Base-by-base conservation (phyloP, 2,888 invertebrate genomes). In the Leptopterna dolabrata region DNA sequence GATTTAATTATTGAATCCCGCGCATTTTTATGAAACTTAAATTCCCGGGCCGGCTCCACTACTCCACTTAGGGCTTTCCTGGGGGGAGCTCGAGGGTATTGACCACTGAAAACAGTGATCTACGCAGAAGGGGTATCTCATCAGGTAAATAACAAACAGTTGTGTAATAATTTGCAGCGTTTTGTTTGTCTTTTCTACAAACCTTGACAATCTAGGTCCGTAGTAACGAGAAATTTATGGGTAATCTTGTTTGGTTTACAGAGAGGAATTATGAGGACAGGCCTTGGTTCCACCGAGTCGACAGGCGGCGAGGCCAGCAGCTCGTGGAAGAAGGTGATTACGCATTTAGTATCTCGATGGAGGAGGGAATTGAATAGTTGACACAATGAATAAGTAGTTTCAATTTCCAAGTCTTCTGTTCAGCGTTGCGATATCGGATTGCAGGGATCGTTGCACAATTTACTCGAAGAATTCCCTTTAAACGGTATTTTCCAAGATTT, bases 241-340 rank as follows among this genome's bases (percentile, higher is more conserved):
- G 73, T 41, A 36, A 73, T 73, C 73, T 73, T 73, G 73, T 73
- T 81, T 51, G 51, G 51, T 45, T 84, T 84, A 41, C 85, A 85
- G 85, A 85, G 47, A 0, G 36, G 36, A 85, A 85, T 76, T 76
- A 76, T 36, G 87, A 88, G 73, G 83, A 73, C 41, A 86, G 86
- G 47, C 84, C 85, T 30, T 90, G 90, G 90, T 90, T 88, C 85
- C 86, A 88, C 51, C 51, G 87, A 51, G 78, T 88, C 45, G 90
- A 90, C 76, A 71, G 90, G 36, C 87, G 78, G 47, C 86, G 87
- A 63, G 89, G 89, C 4, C 89, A 90, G 73, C 87, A 89, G 29
- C 83, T 89, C 36, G 89, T 90, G 11, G 85, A 83, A 45, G 51
- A 83, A 84, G 90, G 90, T 90, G 41, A 87, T 45, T 76, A 83